Base-by-base conservation (phyloP, 2,888 invertebrate species). In the Trilocha varians region DNA sequence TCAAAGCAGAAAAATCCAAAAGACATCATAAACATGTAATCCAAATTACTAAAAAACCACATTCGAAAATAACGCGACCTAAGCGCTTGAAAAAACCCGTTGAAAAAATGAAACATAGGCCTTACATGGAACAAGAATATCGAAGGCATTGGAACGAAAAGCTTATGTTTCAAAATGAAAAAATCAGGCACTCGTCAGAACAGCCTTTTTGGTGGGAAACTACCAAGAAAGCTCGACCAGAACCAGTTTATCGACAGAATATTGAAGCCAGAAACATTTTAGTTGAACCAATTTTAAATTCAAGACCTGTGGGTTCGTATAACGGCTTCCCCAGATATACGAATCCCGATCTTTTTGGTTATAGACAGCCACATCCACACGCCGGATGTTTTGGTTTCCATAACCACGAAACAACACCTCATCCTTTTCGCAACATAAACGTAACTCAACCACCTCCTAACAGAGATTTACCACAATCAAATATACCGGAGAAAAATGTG, bases 121-220 rank as follows among this genome's bases (percentile, higher is more conserved):
- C 75, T 0, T 71, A 74, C 38, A 66, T 73, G 66, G 77, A 78
- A 46, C 78, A 78, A 47, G 76, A 78, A 47, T 62, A 73, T 43
- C 60, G 71, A 34, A 60, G 70, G n/a, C 53, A 65, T 17, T 77
- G 77, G 70, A 60, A 71, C 45, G 77, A 78, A 45, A 59, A 57
- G 16, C 47, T 73, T 3, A 60, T 62, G 50, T 74, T 67, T 46
- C 59, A 65, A 9, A 53, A 52, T n/a, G 49, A 47, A 25, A 46
- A 45, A 5, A 50, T 44, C 14, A 51, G 41, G 16, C 49, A 57
- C 39, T 59, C 62, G 4, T 55, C 65, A 0, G 62, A 64, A 25
- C 35, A 48, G 25, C 55, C 57, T 2, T 45, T 44, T 11, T 49
- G 53, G 8, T 45, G 45, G 32, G 43, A 45, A 3, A 43, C 40